A percentile compares a stretch with the other conserved stretches of the same genome.
Conservation (phyloP, 1,140 invertebrate species). For the Eumaeus atala region DNA sequence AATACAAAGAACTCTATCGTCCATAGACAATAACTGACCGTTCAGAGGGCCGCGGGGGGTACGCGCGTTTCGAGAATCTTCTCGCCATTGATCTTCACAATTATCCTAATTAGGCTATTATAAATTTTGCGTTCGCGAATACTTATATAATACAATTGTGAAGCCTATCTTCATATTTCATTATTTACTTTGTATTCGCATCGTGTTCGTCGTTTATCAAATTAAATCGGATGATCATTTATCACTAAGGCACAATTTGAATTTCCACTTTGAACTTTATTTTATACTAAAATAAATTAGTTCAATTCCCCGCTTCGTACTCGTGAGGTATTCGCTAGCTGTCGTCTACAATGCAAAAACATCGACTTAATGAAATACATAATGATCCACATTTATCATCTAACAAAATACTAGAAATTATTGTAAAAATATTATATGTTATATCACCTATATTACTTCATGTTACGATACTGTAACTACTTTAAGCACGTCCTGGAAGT, state of each 20-base stretch:
- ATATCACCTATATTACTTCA: neutral
- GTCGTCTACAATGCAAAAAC: slow-evolving; percentile 29
- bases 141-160: neutral
- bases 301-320: slow-evolving; percentile 49
- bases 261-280: slow-evolving; percentile 70
- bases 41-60: neutral
- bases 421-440: slow-evolving; percentile 10
- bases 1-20: neutral
- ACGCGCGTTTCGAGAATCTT: neutral
- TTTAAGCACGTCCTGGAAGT: neutral
- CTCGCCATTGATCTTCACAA: neutral
- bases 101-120: slow-evolving; percentile 7
- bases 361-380: slow-evolving; percentile 14
- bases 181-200: slow-evolving; percentile 16
- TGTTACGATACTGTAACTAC: neutral
- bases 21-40: neutral
- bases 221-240: slow-evolving; percentile 55
- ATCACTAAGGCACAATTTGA: slow-evolving; percentile 73
- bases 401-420: slow-evolving; percentile 7
- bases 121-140: slow-evolving; percentile 15
- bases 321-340: slow-evolving; percentile 33
- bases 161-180: slow-evolving; percentile 15
- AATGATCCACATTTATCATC: slow-evolving; percentile 12
- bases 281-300: slow-evolving; percentile 63
- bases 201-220: slow-evolving; percentile 34